Evolutionary conservation across 2,888 invertebrate species (phyloP), one percentile per base, ranked within the genome.

Genomic region (Aromia moschata): DNA sequence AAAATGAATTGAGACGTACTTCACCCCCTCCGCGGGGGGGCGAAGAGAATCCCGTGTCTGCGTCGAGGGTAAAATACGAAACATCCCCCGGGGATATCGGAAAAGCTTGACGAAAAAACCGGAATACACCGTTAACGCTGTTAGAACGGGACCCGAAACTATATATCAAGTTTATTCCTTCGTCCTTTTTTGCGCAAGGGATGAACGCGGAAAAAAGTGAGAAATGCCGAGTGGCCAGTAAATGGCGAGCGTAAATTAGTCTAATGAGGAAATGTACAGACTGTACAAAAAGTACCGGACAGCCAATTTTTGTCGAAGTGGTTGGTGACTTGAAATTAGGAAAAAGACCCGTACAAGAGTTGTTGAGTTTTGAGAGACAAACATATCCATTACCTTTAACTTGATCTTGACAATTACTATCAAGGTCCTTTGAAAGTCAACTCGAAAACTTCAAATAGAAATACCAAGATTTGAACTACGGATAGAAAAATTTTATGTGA

Each of bases 21-120:
- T 14, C 25, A 10, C 49, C 15, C 10, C 20, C 49, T 36, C n/a
- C n/a, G n/a, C n/a, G n/a, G n/a, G n/a, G n/a, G 25, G 14, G 25
- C 38, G 38, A 49, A 49, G 25, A 49, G 49, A 49, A 49, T 49
- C 38, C 17, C 49, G 25, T 49, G 49, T 49, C 38, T 38, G 49
- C 15, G 38, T 7, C 38, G 20, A n/a, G 20, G 30, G 38, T 49
- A 49, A 49, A 49, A 49, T 49, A 40, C 38, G 49, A 30, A 49
- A 40, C 49, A 20, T 49, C 38, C 49, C 38, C 38, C 10, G 16
- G 49, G 49, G 49, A n/a, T 38, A 38, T 40, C 5, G 38, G 20
- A 38, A 38, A 40, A 38, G 20, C 38, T 38, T 49, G 38, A 40
- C 15, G 38, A 49, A 49, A 49, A 49, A 47, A 38, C 18, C 16